A percentile compares a stretch with the other conserved stretches of the same genome.
These are phyloP conservation scores for Hemithea aestivaria DNA, from an alignment of 2,888 invertebrate species.

Conservation along the genomic window DNA sequence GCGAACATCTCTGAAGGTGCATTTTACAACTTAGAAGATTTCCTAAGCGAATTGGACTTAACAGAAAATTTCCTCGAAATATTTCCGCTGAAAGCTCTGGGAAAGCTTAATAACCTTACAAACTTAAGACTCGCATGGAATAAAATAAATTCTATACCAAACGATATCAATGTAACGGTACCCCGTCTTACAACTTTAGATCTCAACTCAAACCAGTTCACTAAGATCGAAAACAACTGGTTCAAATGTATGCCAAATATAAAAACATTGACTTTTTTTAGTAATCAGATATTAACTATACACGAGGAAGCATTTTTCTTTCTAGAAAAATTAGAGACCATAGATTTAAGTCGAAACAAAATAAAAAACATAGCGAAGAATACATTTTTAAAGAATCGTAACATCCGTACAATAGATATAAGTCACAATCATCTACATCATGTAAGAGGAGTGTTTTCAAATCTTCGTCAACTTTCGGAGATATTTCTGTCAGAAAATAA, in stretches of 20 bases:
- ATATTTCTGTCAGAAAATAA: constrained; percentile 93
- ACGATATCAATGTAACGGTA: constrained; percentile 84
- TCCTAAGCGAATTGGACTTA: constrained; percentile 89
- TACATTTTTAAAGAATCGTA: constrained; percentile 87
- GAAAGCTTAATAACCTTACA: constrained; percentile 85
- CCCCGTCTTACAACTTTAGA: constrained; percentile 87
- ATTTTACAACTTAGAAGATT: constrained; percentile 87
- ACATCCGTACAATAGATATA: constrained; percentile 89
- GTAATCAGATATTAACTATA: constrained; percentile 88
- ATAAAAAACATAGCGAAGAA: constrained; percentile 86
- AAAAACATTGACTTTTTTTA: constrained; percentile 89
- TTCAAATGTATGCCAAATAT: constrained; percentile 89
- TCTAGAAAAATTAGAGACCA: constrained; percentile 86
- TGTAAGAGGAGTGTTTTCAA: constrained; percentile 89
- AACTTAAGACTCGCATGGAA: constrained; percentile 89
- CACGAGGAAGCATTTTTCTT: constrained; percentile 88
- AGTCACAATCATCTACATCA: constrained; percentile 94
- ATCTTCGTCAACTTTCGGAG: constrained; percentile 88
- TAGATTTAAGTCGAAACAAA: constrained; percentile 93
- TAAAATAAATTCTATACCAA: constrained; percentile 87
- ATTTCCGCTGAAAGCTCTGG: constrained; percentile 89
- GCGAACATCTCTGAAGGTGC: constrained; percentile 90
- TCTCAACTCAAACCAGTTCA: constrained; percentile 91
- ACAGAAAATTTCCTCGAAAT: constrained; percentile 91
- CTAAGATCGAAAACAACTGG: constrained; percentile 85